These are phyloP conservation scores for Achroia grisella DNA, from an alignment of 1,140 invertebrate species.

Conservation along the genomic window DNA sequence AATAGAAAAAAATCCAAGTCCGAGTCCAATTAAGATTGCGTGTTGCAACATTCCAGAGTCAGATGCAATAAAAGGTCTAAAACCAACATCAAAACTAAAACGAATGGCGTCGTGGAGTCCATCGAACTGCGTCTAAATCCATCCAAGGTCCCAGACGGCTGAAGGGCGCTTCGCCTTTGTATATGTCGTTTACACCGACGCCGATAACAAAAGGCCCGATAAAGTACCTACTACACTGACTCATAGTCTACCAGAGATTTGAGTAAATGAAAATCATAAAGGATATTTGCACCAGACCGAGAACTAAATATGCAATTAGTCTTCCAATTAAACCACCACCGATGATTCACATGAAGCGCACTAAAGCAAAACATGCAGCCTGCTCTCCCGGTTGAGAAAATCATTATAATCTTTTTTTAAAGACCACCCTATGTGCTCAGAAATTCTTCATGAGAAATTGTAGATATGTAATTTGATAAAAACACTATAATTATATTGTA, in stretches of 20 bases:
- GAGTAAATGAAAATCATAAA: slow-evolving; percentile 21
- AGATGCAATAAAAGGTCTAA: slow-evolving; percentile 47
- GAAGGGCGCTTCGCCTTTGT: slow-evolving; percentile 65
- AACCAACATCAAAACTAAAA: slow-evolving; percentile 56
- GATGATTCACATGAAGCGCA: slow-evolving; percentile 5
- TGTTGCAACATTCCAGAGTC: slow-evolving; percentile 36
- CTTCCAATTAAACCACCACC: not conserved
- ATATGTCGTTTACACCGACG: slow-evolving; percentile 56
- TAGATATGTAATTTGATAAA: no score
- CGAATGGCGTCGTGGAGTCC: slow-evolving; percentile 47
- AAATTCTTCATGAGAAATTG: no score
- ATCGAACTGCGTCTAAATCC: slow-evolving; percentile 66
- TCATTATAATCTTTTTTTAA: slow-evolving; percentile 27
- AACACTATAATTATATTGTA: no score
- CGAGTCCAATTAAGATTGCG: slow-evolving; percentile 31
- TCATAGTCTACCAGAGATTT: slow-evolving; percentile 36
- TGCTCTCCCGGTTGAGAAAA: slow-evolving; percentile 12
- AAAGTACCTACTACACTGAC: slow-evolving; percentile 47
- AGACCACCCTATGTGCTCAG: slow-evolving; percentile 43
- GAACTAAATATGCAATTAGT: slow-evolving; percentile 8
- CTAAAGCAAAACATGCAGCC: not conserved
- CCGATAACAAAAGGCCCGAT: slow-evolving; percentile 61
- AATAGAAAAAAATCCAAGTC: slow-evolving; percentile 27
- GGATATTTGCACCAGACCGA: slow-evolving; percentile 9
- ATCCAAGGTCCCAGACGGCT: slow-evolving; percentile 61